phyloP scores from a whole-genome alignment of 2,797 vertebrate genomes.

The Carduelis carduelis region DNA sequence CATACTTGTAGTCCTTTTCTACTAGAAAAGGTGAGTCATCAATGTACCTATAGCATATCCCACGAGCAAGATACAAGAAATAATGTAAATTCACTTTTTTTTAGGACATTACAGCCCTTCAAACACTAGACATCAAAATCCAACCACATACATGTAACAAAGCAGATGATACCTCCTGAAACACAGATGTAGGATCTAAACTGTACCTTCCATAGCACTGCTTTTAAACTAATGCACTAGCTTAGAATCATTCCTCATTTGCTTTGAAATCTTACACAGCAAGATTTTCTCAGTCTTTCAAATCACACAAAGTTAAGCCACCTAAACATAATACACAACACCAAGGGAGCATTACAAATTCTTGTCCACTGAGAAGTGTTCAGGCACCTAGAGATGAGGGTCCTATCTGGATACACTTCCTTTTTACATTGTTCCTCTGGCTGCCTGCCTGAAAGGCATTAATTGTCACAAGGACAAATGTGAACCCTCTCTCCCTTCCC shows the following conservation, averaged over 20 bases:
- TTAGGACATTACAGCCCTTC: background rate
- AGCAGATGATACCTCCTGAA: background rate
- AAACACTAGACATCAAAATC: background rate
- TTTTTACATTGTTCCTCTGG: background rate
- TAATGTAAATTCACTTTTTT: background rate
- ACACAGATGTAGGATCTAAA: background rate
- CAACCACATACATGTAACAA: background rate
- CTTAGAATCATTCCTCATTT: background rate
- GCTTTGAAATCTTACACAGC: background rate
- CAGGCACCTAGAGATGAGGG: background rate
- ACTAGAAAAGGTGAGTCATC: background rate
- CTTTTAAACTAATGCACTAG: background rate
- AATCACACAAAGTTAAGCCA: background rate
- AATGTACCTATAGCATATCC: background rate
- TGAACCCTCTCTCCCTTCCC: background rate
- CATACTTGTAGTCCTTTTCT: background rate
- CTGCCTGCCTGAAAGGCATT: background rate
- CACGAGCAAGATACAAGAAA: background rate
- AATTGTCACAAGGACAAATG: background rate
- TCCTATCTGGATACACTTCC: background rate
- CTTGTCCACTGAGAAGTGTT: background rate
- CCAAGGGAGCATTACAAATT: background rate
- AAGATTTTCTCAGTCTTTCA: background rate
- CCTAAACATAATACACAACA: background rate
- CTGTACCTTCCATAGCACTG: background rate